Conservation (phyloP, 2,797 vertebrate genomes). For the Acomys russatus region DNA sequence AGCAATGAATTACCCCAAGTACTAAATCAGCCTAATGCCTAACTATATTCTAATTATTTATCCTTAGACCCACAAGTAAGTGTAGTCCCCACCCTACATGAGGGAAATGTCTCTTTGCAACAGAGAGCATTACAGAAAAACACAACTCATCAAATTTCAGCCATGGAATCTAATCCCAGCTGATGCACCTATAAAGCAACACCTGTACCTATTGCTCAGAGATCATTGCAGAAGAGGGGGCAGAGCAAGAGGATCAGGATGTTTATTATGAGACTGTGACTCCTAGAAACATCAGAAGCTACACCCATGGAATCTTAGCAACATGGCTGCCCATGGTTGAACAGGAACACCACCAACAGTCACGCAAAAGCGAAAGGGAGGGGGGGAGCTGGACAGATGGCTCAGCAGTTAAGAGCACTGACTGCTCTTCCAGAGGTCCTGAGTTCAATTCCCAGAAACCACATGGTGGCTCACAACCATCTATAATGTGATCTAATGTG, state of each 20-base stretch:
- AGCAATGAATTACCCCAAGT: background rate
- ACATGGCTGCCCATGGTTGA: background rate
- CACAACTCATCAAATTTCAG: background rate
- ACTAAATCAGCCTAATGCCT: background rate
- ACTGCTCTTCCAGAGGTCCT: no score
- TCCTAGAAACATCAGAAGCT: no score
- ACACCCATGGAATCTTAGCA: background rate
- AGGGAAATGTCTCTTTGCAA: background rate
- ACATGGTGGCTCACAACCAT: no score
- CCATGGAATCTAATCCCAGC: background rate
- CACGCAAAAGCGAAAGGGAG: background rate
- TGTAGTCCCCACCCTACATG: background rate
- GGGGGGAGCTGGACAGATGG: no score
- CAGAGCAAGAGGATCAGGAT: no score
- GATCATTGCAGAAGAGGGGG: background rate
- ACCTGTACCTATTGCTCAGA: background rate
- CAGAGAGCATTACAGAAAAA: background rate
- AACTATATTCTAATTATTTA: background rate
- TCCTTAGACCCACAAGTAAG: background rate
- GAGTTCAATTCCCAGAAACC: no score
- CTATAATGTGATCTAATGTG: no score
- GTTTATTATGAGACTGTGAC: no score
- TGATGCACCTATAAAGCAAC: background rate
- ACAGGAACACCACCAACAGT: background rate
- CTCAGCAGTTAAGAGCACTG: no score